Conservation (phyloP, 2,797 vertebrate species). For the Anabacerthia variegaticeps region DNA sequence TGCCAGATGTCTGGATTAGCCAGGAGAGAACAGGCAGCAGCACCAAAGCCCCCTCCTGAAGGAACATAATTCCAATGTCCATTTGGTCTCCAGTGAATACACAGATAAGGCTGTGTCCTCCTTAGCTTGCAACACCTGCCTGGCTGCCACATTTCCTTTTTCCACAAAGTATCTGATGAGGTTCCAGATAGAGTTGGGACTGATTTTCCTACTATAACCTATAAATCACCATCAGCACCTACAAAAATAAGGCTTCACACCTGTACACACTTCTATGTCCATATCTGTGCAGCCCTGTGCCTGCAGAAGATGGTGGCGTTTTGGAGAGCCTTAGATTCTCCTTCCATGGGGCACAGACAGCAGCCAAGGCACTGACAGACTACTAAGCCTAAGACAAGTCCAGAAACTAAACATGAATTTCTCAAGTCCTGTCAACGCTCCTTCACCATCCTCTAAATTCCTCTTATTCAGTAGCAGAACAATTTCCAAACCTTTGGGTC, state of each 20-base stretch:
- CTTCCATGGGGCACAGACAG: not conserved
- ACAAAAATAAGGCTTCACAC: fast-evolving
- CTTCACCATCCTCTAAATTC: not conserved
- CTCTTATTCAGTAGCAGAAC: not conserved
- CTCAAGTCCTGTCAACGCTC: not conserved
- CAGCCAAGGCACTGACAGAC: not conserved
- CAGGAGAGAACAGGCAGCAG: not conserved
- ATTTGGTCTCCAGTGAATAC: not conserved
- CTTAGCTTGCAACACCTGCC: not conserved
- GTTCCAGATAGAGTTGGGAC: not conserved
- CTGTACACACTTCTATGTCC: fast-evolving
- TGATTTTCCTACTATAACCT: not conserved
- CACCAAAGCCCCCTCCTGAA: not conserved
- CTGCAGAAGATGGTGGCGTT: not conserved
- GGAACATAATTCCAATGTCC: not conserved
- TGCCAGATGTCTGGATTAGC: not conserved
- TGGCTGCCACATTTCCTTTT: not conserved
- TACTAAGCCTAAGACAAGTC: not conserved
- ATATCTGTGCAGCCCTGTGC: not conserved
- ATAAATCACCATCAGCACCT: not conserved
- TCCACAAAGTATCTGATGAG: not conserved
- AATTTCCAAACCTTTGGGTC: not conserved
- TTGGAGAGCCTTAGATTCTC: not conserved
- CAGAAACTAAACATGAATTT: not conserved
- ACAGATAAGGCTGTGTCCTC: not conserved